Conservation (phyloP, 2,888 invertebrate genomes). For the Xestobium rufovillosum region DNA sequence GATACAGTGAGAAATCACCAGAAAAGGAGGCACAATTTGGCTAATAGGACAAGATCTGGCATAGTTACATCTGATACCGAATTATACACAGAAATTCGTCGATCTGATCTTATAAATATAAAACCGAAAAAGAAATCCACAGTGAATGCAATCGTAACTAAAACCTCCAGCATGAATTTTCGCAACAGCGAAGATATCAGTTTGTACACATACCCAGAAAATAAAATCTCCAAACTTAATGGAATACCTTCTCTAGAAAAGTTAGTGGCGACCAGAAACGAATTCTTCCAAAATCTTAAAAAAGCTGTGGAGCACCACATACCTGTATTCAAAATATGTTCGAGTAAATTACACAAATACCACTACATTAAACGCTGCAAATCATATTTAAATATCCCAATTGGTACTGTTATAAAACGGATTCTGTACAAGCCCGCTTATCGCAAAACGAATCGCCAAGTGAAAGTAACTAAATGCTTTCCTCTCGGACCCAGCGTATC, state of each 20-base stretch:
- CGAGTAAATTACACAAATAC: neutral
- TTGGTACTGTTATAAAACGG: conserved; percentile 1
- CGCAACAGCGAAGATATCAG: neutral
- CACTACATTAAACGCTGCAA: neutral
- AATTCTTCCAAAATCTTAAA: neutral
- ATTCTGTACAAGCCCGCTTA: neutral
- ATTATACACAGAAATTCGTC: neutral
- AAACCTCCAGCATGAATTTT: neutral
- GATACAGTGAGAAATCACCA: neutral
- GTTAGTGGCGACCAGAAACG: neutral
- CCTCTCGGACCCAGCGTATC: neutral
- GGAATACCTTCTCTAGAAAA: too few species aligned
- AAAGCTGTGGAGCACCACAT: neutral
- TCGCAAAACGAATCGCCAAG: neutral
- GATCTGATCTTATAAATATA: neutral
- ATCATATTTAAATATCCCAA: conserved; percentile 1
- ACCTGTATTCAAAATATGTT: conserved; percentile 1
- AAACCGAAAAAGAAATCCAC: neutral
- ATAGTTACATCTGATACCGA: neutral
- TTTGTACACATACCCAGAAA: neutral
- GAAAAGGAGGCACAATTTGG: neutral
- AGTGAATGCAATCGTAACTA: neutral
- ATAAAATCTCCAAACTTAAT: neutral
- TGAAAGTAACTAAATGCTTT: neutral
- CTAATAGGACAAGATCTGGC: neutral